Evolutionary conservation across 2,113 vertebrate genomes (phyloP), one percentile per base, ranked within the genome.

Genomic region (Rattus rattus): DNA sequence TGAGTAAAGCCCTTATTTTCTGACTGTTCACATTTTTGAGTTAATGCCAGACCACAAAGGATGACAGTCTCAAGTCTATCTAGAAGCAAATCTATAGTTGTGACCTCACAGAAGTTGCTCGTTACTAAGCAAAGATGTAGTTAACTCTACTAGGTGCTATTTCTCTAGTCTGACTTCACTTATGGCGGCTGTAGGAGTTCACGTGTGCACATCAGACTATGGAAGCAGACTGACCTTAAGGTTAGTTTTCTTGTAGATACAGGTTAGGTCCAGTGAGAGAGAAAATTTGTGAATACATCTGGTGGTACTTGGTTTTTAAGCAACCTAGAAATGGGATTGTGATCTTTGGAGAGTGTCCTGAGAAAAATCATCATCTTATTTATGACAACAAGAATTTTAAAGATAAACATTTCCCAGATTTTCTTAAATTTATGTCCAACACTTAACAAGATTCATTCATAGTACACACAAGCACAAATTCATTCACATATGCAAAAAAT

Each of bases 101-200:
- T 24, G 2, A 3, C 26, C 85, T 22, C 4, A 0, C 43, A 81
- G 17, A 90, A 90, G 1, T 6, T 33, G 36, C 7, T 67, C 30
- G 47, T 10, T 12, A 43, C 36, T 20, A 61, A 91, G 5, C 20
- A 76, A 70, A 4, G 26, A 6, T 47, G 2, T 10, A 69, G 6
- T 4, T 90, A 69, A 47, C 72, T 72, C 9, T 77, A 52, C 10
- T 30, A 69, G 1, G 11, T 30, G 0, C 17, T 73, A 3, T 24
- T 7, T 52, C 26, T 0, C 22, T 85, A 4, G 59, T 0, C 54
- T 81, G 0, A 0, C 4, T 39, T 7, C 16, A 79, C 20, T 63
- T 84, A 13, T n/a, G 1, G 3, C 12, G 33, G 72, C 65, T 24
- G 33, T 22, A 83, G 39, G 3, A 33, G 5, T 90, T 83, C 4